phyloP scores from a whole-genome alignment of 2,888 invertebrate genomes.

The Sepioteuthis lessoniana region DNA sequence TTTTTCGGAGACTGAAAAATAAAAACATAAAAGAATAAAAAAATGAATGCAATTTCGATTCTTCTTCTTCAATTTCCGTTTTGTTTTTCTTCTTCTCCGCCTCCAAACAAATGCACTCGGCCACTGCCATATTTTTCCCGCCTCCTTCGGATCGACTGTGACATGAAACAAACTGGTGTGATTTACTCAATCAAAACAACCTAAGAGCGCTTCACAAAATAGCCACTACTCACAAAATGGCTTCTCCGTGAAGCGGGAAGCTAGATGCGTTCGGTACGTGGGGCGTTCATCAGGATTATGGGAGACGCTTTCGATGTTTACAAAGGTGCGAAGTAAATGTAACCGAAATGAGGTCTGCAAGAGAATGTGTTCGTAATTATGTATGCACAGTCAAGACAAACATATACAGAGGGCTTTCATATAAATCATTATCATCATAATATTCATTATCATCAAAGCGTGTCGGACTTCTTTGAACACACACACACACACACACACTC shows the following conservation, averaged over 20 bases:
- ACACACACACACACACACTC: no score
- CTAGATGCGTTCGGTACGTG: neutral
- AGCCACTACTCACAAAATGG: neutral
- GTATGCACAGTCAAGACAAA: neutral
- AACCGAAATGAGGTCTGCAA: neutral
- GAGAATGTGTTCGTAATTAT: neutral
- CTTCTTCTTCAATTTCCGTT: constrained; percentile 23
- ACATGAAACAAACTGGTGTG: neutral
- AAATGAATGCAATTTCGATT: neutral
- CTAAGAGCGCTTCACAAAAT: neutral
- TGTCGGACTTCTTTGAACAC: no score
- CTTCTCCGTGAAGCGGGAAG: neutral
- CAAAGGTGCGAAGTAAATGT: neutral
- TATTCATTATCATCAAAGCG: no score
- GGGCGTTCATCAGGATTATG: neutral
- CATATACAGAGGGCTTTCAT: neutral
- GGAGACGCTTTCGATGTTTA: neutral
- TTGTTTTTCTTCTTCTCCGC: neutral
- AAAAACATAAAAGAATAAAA: neutral
- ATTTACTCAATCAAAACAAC: constrained; percentile 9
- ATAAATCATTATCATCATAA: no score
- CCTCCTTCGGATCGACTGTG: neutral
- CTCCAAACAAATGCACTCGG: constrained; percentile 6
- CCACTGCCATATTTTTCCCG: neutral
- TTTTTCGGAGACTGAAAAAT: neutral